Evolutionary conservation across 2,888 invertebrate species (phyloP).

Genomic region (Plebejus melissa): DNA sequence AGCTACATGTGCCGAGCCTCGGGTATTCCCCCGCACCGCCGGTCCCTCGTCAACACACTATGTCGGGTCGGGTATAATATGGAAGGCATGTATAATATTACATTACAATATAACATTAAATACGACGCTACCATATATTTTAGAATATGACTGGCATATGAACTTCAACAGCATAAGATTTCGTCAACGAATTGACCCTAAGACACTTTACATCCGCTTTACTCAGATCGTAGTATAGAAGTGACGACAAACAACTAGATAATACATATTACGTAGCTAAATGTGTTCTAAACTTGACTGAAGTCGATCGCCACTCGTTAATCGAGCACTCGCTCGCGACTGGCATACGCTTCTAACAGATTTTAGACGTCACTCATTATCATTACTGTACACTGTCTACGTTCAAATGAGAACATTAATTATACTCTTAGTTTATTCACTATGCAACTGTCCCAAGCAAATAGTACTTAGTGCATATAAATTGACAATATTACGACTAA

Average conservation of each 20-base stretch:
- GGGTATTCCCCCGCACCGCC: background rate
- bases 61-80: background rate
- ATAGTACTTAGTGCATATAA: conserved; percentile 4
- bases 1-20: background rate
- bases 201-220: background rate
- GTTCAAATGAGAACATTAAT: background rate
- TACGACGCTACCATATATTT: conserved; percentile 16
- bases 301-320: background rate
- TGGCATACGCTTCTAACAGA: background rate
- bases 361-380: background rate
- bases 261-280: conserved; percentile 19
- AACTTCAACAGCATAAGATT: conserved; percentile 17
- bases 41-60: background rate
- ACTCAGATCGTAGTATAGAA: conserved; percentile 17
- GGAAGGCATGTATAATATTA: conserved; percentile 21
- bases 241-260: conserved; percentile 19
- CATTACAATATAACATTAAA: background rate
- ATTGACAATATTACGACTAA: background rate
- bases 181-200: conserved; percentile 26
- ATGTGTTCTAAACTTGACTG: conserved; percentile 1
- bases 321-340: background rate
- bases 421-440: background rate
- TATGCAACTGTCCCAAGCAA: background rate
- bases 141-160: conserved; percentile 20
- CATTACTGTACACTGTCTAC: background rate